These are phyloP conservation scores for Lamellibrachia luymesi DNA, from an alignment of 1,140 invertebrate species.

Conservation along the genomic window DNA sequence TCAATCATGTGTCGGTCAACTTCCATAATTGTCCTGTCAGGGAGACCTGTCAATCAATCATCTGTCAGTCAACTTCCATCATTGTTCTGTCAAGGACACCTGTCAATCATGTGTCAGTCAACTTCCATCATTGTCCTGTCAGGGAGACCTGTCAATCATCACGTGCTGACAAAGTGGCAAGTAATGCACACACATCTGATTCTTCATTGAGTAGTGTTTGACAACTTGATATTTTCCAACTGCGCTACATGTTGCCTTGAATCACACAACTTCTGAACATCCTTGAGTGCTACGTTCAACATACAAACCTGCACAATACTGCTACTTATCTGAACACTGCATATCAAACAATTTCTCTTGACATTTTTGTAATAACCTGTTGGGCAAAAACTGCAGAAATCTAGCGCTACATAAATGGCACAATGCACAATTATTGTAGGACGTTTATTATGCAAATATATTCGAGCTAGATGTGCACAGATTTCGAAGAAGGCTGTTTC, in stretches of 20 bases:
- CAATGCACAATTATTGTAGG: neutral
- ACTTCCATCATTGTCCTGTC: neutral
- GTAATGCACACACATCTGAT: neutral
- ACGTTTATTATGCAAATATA: slow-evolving; percentile 6
- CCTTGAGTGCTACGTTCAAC: neutral
- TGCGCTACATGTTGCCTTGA: neutral
- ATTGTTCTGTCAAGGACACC: neutral
- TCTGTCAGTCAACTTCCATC: neutral
- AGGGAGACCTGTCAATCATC: neutral
- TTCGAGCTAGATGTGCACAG: neutral
- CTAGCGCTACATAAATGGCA: neutral
- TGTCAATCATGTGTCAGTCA: neutral
- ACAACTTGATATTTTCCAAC: neutral
- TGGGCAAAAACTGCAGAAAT: neutral
- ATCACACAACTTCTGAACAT: neutral
- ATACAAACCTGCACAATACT: neutral
- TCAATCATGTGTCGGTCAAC: neutral
- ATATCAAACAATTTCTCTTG: neutral
- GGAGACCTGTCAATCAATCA: neutral
- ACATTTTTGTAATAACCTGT: neutral
- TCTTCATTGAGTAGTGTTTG: neutral
- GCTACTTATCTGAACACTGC: neutral
- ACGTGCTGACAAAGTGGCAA: neutral
- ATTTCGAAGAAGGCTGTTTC: neutral
- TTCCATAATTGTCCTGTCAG: neutral